These are phyloP conservation scores for Drosophila trichaetosa DNA, from an alignment of 2,888 invertebrate species.

Conservation along the genomic window DNA sequence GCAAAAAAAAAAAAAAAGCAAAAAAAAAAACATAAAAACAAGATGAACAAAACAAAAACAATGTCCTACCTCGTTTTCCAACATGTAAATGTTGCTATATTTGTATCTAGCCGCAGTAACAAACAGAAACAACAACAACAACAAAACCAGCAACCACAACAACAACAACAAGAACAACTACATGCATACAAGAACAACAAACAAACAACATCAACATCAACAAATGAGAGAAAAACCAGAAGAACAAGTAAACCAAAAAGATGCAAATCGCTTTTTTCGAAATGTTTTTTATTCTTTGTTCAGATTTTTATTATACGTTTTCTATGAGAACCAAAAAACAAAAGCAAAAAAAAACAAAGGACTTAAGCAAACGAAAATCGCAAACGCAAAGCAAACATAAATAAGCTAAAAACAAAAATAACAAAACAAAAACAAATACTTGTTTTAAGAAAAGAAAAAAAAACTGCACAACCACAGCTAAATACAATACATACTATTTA, in stretches of 20 bases:
- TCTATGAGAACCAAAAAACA: constrained; percentile 66
- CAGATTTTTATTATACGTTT: constrained; percentile 47
- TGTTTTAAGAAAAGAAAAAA: constrained; percentile 43
- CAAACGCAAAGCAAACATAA: constrained; percentile 48
- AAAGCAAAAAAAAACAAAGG: constrained; percentile 55
- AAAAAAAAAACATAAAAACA: constrained; percentile 23
- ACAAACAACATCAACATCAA: constrained; percentile 41
- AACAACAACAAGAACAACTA: constrained; percentile 37
- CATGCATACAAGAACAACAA: constrained; percentile 41
- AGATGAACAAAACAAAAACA: constrained; percentile 57
- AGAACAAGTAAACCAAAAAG: constrained; percentile 46
- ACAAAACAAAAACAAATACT: constrained; percentile 31
- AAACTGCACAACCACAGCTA: constrained; percentile 72
- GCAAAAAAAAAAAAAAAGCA: constrained; percentile 23
- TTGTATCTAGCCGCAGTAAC: constrained; percentile 50
- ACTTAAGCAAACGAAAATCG: constrained; percentile 65
- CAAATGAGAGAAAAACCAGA: constrained; percentile 47
- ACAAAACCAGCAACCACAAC: constrained; percentile 20
- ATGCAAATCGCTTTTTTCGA: constrained; percentile 65
- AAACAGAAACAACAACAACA: constrained; percentile 25
- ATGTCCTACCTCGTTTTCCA: constrained; percentile 84
- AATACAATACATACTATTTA: constrained; percentile 72
- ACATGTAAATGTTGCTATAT: constrained; percentile 75
- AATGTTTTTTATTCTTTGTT: constrained; percentile 55
- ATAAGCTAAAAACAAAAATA: constrained; percentile 33